Base-by-base conservation (phyloP, 2,113 vertebrate genomes). In the Seriola dumerili region DNA sequence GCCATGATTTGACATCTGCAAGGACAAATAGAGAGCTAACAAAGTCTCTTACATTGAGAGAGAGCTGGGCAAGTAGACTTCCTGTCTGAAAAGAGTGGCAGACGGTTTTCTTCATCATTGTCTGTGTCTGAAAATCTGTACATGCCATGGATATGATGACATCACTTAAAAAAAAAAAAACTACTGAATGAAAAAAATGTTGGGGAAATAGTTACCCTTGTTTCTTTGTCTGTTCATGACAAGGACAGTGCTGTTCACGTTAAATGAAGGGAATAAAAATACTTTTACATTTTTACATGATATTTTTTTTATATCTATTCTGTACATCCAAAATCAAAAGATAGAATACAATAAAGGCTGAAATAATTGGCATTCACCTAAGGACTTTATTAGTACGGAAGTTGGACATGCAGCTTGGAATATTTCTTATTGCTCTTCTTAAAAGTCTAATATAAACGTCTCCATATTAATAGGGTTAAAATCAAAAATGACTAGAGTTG, bases 1-100 rank as follows among this genome's bases (percentile, higher is more conserved):
- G 78, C 78, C 80, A 32, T 46, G 38, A 58, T 87, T 80, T 85
- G 81, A 90, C 89, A 91, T 91, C 85, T 87, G 85, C 61, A 68
- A 70, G 70, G 73, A 90, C 79, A 89, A 86, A 86, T 82, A 85
- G 78, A 85, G 72, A 1, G 59, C 71, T 73, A 78, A 91, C 85
- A 92, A 79, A 85, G 83, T 88, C 50, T 83, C 72, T 81, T 16
- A 74, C 72, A 73, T 80, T 61, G 76, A 67, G 32, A 64, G 67
- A 21, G 36, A 71, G 46, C 77, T 48, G 46, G 61, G 58, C 52
- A 61, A 70, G 57, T 32, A 52, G 70, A 87, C 85, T 83, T 87
- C 78, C 72, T 84, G 88, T 88, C 78, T 87, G 85, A 75, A 23
- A 4, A 29, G 29, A 81, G 83, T 6, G 2, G 80, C 80, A 81